Evolutionary conservation across 2,113 vertebrate species (phyloP).

Genomic region (Tricholaema leucomelas): DNA sequence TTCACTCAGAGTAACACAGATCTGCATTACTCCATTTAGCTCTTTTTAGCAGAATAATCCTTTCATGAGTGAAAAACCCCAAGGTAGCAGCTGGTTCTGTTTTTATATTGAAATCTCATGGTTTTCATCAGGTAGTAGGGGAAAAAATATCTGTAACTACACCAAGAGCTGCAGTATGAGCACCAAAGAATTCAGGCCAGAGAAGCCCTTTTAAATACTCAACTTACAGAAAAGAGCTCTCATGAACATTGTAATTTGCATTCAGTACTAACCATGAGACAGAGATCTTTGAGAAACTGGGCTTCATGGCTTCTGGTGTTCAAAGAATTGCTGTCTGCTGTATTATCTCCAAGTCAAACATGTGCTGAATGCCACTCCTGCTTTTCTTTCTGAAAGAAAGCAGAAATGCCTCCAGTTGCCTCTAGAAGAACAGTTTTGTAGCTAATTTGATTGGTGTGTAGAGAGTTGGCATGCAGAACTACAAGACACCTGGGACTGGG

Average conservation of each 20-base stretch:
- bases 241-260: not conserved
- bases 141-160: not conserved
- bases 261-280: not conserved
- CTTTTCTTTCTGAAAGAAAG: not conserved
- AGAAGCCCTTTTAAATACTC: not conserved
- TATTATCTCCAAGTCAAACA: not conserved
- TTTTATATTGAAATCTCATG: slow-evolving; percentile 17
- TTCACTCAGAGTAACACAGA: slow-evolving; percentile 7
- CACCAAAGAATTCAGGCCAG: not conserved
- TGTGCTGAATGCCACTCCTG: not conserved
- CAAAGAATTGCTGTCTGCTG: not conserved
- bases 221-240: not conserved
- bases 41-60: slow-evolving; percentile 32
- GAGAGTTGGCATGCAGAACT: not conserved
- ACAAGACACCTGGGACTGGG: not conserved
- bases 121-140: slow-evolving; percentile 10
- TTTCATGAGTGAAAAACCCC: slow-evolving; percentile 22
- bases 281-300: not conserved
- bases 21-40: slow-evolving; percentile 18
- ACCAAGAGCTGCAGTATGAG: not conserved
- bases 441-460: not conserved
- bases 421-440: not conserved
- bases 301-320: not conserved
- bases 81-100: slow-evolving; percentile 22
- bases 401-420: not conserved